Base-by-base conservation (phyloP, 1,140 invertebrate species). In the Hermetia illucens region DNA sequence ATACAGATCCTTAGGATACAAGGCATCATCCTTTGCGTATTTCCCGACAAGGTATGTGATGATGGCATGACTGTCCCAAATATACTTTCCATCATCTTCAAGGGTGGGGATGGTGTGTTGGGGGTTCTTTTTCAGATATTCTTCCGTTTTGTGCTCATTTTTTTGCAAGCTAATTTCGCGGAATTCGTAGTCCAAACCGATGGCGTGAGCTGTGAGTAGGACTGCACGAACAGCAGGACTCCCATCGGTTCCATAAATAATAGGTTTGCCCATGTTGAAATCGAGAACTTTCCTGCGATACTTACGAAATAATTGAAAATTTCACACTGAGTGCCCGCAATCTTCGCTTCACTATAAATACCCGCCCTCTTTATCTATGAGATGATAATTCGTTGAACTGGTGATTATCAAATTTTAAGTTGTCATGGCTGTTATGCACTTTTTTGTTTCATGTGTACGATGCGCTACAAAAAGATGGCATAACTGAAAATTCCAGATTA, bases 61-160 rank as follows among this genome's bases (percentile, higher is more conserved):
- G 34, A 78, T 76, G 15, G 72, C 66, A n/a, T 58, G 51, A 50
- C 69, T 70, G 52, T 72, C 70, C 56, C 66, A 73, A 32, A 79
- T 39, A 25, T 70, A 50, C 45, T 77, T 75, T 5, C 72, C 75
- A 41, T 72, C 59, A 41, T 79, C 77, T 21, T 71, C 66, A 8
- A 79, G 58, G 0, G 72, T 75, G 4, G 76, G 76, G 24, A 80
- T 53, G n/a, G 65, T 68, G 36, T 77, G 74, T 39, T 75, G 72
- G 20, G 74, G 73, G 62, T 78, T 79, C 21, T 79, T 65, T 64
- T 72, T 69, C 3, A 75, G 24, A 21, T 40, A 52, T 10, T 52
- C n/a, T n/a, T n/a, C n/a, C n/a, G n/a, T n/a, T n/a, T n/a, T n/a
- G 39, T 79, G 69, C 37, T 80, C 75, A 0, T 69, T 65, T 2